Base-by-base conservation (phyloP, 2,888 invertebrate species). In the Zaprionus lineosus region DNA sequence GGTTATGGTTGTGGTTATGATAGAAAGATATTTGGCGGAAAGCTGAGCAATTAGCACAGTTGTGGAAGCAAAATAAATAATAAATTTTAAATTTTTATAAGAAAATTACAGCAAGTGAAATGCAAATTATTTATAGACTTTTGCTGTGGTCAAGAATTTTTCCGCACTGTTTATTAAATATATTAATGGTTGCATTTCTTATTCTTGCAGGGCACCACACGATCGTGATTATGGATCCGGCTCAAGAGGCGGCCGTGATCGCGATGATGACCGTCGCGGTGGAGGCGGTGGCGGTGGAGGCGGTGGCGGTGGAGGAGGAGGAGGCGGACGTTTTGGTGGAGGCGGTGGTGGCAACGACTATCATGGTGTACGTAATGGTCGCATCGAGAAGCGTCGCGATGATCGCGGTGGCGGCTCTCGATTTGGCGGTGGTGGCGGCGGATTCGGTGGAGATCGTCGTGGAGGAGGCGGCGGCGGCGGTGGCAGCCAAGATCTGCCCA, bases 391-490 rank as follows among this genome's bases (percentile, higher is more conserved):
- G 50, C 83, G 77, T 43, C 98, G 88, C 19, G 84, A 86, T 66
- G 79, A 84, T 70, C 84, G 84, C 34, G 88, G 87, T 40, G 82
- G 86, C 9, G 77, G 78, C 21, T 86, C 81, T 18, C 98, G 86
- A 12, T 98, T 99, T 96, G 91, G 92, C 96, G 19, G 97, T 96
- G 90, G 98, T 96, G 91, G 98, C 29, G 74, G 83, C n/a, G 78
- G 87, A 26, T 78, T 82, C 43, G 75, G 78, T 19, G 79, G 84
- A 15, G 89, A 78, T 60, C 75, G 79, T n/a, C 68, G 87, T 19
- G 74, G 95, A 56, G 97, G 97, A 96, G 63, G 98, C 96, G 77
- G 96, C 95, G 91, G 88, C 41, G 97, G 97, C 96, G 63, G 98
- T 96, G 77, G 96, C 95, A 91, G 88, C 41, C 89, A 89, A 34